Base-by-base conservation (phyloP, 2,888 invertebrate genomes). In the Drosophila kambysellisi region DNA sequence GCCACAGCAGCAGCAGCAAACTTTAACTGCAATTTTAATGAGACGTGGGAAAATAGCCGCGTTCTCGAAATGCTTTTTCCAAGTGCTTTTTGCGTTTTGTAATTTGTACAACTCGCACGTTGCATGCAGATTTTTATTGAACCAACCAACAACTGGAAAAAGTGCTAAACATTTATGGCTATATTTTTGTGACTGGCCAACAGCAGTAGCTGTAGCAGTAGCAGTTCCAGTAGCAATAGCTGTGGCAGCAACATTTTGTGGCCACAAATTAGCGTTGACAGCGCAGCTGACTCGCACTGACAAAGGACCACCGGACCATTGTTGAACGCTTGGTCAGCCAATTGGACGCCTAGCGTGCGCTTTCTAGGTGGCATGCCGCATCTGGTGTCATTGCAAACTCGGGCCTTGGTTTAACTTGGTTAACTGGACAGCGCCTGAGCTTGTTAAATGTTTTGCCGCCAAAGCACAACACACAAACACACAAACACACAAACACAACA, bases 11-110 rank as follows among this genome's bases (percentile, higher is more conserved):
- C 39, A 35, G 11, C 33, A 33, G 11, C 11, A 35, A 46, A 4
- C 25, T 83, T 88, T 64, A 81, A 86, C 84, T 85, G 86, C 89
- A 87, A 80, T 85, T 87, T 89, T 90, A 91, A 91, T 91, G 91
- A 91, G 91, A 91, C 91, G 91, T 84, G 88, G 84, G 84, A 84
- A 84, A 84, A 84, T 78, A 74, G 72, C 67, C 33, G 41, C 39
- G 25, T 61, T 48, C 59, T 25, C 29, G 37, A 37, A 57, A 35
- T 30, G 46, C 25, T 46, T 25, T 15, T 46, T 46, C 41, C 20
- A 43, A 41, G 56, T 56, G 57, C 30, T 51, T 56, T 50, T 50
- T 39, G 60, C 35, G 46, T 41, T 41, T 57, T 37, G 72, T 83
- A 86, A 86, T 86, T 86, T 86, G 86, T 88, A 86, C 74, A 76